Percentiles rank a stretch among this genome's conserved stretches.
Conservation (phyloP, 2,888 invertebrate species). For the Polydrusus pterygomalis region DNA sequence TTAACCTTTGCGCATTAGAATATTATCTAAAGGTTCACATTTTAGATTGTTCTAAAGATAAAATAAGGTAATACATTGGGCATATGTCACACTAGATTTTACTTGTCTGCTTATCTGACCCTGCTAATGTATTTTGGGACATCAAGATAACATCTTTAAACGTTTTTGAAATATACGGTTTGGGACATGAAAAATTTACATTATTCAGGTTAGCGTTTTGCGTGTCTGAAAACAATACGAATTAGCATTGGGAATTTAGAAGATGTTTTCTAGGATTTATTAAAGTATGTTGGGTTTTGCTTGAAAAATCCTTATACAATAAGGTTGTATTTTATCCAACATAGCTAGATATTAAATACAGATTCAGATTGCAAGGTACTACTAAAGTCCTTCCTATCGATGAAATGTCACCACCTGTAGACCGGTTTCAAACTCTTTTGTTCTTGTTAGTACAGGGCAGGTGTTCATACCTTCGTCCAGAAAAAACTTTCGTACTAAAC, state of each 20-base stretch:
- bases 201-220: background rate
- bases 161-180: background rate
- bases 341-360: too few relatives aligned
- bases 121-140: conserved; percentile 20
- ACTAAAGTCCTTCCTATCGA: too few relatives aligned
- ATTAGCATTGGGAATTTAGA: background rate
- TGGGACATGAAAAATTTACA: background rate
- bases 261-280: background rate
- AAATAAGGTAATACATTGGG: conserved; percentile 6
- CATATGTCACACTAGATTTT: conserved; percentile 31
- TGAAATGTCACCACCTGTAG: too few relatives aligned
- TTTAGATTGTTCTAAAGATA: conserved; percentile 17
- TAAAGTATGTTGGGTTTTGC: background rate
- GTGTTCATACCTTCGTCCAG: too few relatives aligned
- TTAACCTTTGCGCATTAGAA: background rate
- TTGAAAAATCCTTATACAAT: too few relatives aligned
- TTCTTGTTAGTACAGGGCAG: too few relatives aligned
- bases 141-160: conserved; percentile 8
- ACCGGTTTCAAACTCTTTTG: too few relatives aligned
- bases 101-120: conserved; percentile 30
- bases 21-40: background rate
- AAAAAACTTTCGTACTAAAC: too few relatives aligned
- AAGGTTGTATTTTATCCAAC: too few relatives aligned
- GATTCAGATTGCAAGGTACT: too few relatives aligned
- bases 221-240: background rate